Conservation (phyloP, 1,140 invertebrate species). For the Bombyx mori region ASM3026992v2 NC_085130.1:11226001-11226500, state of each 20-base stretch:
- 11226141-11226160: neutral
- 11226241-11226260: constrained; percentile 97
- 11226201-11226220: constrained; percentile 98
- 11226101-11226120: too few relatives aligned
- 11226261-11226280: constrained; percentile 95
- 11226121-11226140: too few relatives aligned
- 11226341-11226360: constrained; percentile 98
- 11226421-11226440: neutral
- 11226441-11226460: too few relatives aligned
- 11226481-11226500: too few relatives aligned
- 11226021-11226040: too few relatives aligned
- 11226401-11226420: constrained; percentile 83
- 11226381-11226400: constrained; percentile 99
- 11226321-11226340: constrained; percentile 95
- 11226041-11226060: too few relatives aligned
- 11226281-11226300: constrained; percentile 99
- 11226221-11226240: constrained; percentile 96
- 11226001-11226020: too few relatives aligned
- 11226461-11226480: too few relatives aligned
- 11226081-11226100: too few relatives aligned
- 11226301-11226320: constrained; percentile 96
- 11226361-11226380: constrained; percentile 94
- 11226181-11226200: constrained; percentile 92
- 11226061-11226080: too few relatives aligned
- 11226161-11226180: neutral